Evolutionary conservation across 2,797 vertebrate genomes (phyloP).

Genomic region (Ceryle rudis): DNA sequence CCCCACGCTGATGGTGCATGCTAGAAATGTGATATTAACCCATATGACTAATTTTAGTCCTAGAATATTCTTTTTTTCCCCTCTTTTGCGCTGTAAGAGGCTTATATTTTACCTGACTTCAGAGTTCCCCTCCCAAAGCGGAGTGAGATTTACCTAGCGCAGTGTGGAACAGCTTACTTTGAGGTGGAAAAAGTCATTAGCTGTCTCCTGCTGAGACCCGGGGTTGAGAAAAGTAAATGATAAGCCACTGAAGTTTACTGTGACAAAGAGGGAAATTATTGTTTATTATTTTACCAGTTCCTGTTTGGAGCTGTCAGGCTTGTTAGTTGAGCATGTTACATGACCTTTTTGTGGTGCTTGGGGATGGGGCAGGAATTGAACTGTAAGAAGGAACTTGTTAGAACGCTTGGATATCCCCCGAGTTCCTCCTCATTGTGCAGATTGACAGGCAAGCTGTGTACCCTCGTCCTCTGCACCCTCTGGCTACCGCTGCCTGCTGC

Average conservation of each 20-base stretch:
- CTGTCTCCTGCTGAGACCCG: slow-evolving; percentile 41
- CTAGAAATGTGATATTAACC: slow-evolving; percentile 8
- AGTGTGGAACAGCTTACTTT: slow-evolving; percentile 52
- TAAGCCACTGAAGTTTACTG: slow-evolving; percentile 22
- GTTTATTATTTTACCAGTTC: slow-evolving; percentile 22
- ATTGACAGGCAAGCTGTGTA: neutral
- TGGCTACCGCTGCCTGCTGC: neutral
- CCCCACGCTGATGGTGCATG: neutral
- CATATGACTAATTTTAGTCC: slow-evolving; percentile 32
- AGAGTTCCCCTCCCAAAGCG: slow-evolving; percentile 36
- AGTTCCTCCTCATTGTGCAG: neutral
- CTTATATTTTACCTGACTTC: slow-evolving; percentile 50
- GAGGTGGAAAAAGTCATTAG: slow-evolving; percentile 56
- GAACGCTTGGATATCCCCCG: neutral
- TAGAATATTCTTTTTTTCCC: neutral
- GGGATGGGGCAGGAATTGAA: neutral
- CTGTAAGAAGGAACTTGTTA: neutral
- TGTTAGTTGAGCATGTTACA: neutral
- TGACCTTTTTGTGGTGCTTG: neutral
- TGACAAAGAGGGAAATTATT: slow-evolving; percentile 32
- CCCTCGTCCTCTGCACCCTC: neutral
- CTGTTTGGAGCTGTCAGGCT: neutral
- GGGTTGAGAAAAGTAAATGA: slow-evolving; percentile 23
- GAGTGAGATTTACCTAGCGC: slow-evolving; percentile 13
- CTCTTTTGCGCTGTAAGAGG: neutral